Percentiles rank a stretch among this genome's conserved stretches.
Evolutionary conservation across 2,888 invertebrate genomes (phyloP).

Genomic region (Orchesellides sinensis): DNA sequence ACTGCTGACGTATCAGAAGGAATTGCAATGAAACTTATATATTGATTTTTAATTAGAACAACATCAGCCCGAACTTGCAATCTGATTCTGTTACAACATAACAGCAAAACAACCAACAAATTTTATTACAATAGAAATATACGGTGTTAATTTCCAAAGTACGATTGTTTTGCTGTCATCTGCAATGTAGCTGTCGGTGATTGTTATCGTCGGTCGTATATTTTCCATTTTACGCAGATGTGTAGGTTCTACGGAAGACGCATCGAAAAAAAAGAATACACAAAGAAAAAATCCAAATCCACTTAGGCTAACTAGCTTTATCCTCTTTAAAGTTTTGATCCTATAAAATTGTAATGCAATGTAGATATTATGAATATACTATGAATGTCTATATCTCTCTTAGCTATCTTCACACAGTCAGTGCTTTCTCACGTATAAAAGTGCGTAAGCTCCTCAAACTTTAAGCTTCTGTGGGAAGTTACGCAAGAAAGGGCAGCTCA

Average conservation of each 20-base stretch:
- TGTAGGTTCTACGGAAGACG: no score
- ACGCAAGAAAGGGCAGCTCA: conserved; percentile 26
- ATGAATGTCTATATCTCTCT: not conserved
- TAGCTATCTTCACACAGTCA: not conserved
- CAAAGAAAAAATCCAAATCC: conserved; percentile 65
- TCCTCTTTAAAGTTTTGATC: conserved; percentile 52
- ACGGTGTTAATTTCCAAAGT: no score
- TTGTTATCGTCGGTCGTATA: not conserved
- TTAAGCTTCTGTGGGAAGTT: conserved; percentile 49
- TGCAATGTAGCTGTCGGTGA: not conserved
- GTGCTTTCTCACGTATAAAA: conserved; percentile 13
- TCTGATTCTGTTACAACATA: no score
- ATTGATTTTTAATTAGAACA: no score
- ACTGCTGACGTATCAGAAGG: no score
- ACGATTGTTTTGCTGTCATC: no score
- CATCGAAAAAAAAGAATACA: conserved; percentile 9
- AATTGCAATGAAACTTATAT: no score
- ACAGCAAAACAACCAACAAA: no score
- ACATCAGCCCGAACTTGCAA: no score
- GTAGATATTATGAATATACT: not conserved
- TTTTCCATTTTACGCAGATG: not conserved
- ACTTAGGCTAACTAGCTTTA: conserved; percentile 72
- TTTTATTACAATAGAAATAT: no score
- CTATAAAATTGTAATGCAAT: no score
- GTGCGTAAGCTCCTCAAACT: conserved; percentile 21